phyloP scores from a whole-genome alignment of 2,888 invertebrate species.

The Plagodis pulveraria region DNA sequence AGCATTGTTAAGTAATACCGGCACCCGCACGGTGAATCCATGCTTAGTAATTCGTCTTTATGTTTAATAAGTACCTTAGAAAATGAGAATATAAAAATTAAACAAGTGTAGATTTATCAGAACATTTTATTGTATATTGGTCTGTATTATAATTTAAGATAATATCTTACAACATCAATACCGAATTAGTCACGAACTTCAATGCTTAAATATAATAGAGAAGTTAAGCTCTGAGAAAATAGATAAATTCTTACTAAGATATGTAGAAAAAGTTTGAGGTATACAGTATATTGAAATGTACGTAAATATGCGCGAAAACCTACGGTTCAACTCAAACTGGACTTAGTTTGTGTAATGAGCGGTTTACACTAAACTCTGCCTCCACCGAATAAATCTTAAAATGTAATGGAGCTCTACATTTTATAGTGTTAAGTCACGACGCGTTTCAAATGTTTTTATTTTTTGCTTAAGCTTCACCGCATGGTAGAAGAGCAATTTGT shows the following conservation, averaged over 20 bases:
- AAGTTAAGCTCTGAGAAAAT: slow-evolving; percentile 35
- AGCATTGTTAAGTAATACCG: too few relatives aligned
- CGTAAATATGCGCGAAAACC: background rate
- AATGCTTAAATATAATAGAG: slow-evolving; percentile 1
- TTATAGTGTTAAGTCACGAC: too few relatives aligned
- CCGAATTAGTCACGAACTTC: slow-evolving; percentile 18
- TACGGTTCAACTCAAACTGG: too few relatives aligned
- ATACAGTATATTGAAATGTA: slow-evolving; percentile 6
- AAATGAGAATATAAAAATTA: slow-evolving; percentile 16
- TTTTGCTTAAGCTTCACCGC: too few relatives aligned
- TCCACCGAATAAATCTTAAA: too few relatives aligned
- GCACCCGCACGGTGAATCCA: too few relatives aligned
- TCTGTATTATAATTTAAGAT: slow-evolving; percentile 45
- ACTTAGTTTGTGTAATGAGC: too few relatives aligned
- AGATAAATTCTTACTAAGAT: slow-evolving; percentile 42
- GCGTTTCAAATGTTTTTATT: too few relatives aligned
- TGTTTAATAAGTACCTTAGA: background rate
- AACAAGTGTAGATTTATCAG: slow-evolving; percentile 29
- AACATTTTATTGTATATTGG: slow-evolving; percentile 58
- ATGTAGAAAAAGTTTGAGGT: slow-evolving; percentile 33
- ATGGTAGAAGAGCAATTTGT: too few relatives aligned
- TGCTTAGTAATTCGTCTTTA: too few relatives aligned
- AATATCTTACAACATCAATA: slow-evolving; percentile 31
- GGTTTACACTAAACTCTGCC: too few relatives aligned
- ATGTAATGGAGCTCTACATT: too few relatives aligned